Base-by-base conservation (phyloP, 1,140 invertebrate genomes). In the Nephotettix cincticeps region DNA sequence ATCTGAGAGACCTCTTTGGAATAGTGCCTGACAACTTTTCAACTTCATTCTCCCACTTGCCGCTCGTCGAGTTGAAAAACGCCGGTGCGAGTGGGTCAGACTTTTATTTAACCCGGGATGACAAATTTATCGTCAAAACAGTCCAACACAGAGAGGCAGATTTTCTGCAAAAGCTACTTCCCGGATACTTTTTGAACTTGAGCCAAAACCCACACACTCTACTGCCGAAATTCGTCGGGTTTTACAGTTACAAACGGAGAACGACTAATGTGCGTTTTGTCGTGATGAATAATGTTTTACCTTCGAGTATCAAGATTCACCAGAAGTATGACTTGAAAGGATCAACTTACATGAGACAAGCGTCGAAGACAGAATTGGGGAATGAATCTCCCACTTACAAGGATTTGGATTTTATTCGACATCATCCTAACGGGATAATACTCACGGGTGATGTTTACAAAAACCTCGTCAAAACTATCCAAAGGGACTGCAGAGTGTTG, bases 111-210 rank as follows among this genome's bases (percentile, higher is more conserved):
- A 99, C 97, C 27, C 89, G 92, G 75, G 98, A 99, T 84, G 98
- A 99, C 85, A 96, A 99, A 84, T 99, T 99, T 83, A 99, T 99
- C 79, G 96, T 99, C 75, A 99, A 99, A 87, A 99, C 98, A 76
- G 96, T 99, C 64, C 95, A 98, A 84, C 96, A 99, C 82, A 99
- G 99, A 84, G 98, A 99, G 85, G 97, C 97, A 45, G 97, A 99
- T 85, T 99, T 99, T 85, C 88, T 99, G 78, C 96, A 98, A 84
- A 99, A 98, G 84, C 86, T 99, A 75, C 87, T 99, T 79, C 96
- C 98, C 77, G 98, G 94, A 80, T 98, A 95, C 85, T 95, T 94
- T 77, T 92, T 95, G 69, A 70, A 70, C 43, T 63, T 70, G 32
- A 70, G 63, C 47, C 69, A 70, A 36, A 70, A 70, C 29, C 69